These are phyloP conservation scores for Stictonetta naevosa DNA, from an alignment of 2,113 vertebrate genomes.

Conservation along the genomic window DNA sequence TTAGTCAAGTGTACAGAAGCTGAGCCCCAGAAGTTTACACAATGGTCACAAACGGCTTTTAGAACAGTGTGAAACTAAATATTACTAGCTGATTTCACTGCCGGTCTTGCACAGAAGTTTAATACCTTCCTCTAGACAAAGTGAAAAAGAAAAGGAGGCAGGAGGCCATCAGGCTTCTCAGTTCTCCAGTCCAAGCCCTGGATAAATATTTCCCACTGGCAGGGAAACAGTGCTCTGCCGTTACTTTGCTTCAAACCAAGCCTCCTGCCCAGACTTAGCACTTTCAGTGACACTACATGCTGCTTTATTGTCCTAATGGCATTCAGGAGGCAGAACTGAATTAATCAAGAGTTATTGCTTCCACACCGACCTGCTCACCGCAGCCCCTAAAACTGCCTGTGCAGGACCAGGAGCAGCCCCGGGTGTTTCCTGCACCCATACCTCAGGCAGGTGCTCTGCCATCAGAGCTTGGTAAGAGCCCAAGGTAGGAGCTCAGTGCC, in stretches of 20 bases:
- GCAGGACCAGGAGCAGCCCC: neutral
- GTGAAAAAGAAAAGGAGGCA: neutral
- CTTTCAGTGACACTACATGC: neutral
- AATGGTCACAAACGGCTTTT: neutral
- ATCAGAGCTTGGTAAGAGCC: neutral
- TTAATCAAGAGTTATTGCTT: neutral
- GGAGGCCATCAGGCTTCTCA: neutral
- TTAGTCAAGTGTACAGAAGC: neutral
- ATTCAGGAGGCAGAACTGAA: neutral
- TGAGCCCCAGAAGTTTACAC: neutral
- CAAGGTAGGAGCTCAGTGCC: neutral
- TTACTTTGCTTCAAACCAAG: neutral
- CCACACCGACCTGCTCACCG: neutral
- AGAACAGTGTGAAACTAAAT: too few relatives aligned
- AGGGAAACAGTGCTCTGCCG: neutral
- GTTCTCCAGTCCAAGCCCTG: neutral
- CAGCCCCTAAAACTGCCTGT: accelerated
- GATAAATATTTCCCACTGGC: neutral
- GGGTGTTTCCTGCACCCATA: accelerated
- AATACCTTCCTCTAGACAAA: neutral
- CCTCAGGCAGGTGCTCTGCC: neutral
- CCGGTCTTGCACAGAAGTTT: neutral
- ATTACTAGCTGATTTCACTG: neutral
- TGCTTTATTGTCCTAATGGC: neutral
- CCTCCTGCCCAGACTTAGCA: neutral